Evolutionary conservation across 2,888 invertebrate genomes (phyloP), one percentile per base, ranked within the genome.

Genomic region (Nomada fabriciana): DNA sequence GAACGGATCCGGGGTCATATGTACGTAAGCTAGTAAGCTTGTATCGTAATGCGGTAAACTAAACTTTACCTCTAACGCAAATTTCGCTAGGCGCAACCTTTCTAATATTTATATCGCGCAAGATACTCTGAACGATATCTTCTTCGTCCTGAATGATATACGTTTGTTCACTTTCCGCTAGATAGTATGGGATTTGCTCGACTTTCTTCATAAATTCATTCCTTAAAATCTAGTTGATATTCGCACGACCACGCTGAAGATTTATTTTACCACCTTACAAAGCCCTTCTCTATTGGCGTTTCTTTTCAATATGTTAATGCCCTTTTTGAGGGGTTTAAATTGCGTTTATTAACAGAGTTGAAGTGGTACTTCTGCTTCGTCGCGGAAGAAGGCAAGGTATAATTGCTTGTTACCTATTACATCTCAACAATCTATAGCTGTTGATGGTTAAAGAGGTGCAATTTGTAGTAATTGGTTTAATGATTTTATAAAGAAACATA

Each of bases 1-100:
- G 20, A 74, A 74, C 70, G 70, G 52, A 74, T 13, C 53, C 42
- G 61, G 69, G 70, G 76, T 53, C 73, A 23, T n/a, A 57, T 11
- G 15, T 11, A 55, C 15, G 11, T 11, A 11, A 29, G 9, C 42
- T 9, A n/a, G 47, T 7, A 36, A 36, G 36, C 0, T 36, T 5
- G 36, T 36, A 36, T 7, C 36, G 7, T 36, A 36, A 36, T 4
- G 18, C 52, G 10, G 36, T 15, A 65, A 65, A 53, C 15, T 36
- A 9, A 68, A 43, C 68, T 69, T 78, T 78, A n/a, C n/a, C 73
- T 73, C 55, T 10, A 2, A 11, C 29, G 47, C 47, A 15, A 47
- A 15, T 15, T 15, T 13, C 15, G 47, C 15, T 11, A 15, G 15
- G 3, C 15, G 47, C 13, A 3, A 29, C 7, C 13, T 47, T 47